Conservation (phyloP, 2,797 vertebrate species). For the Dendrocincla tyrannina region DNA sequence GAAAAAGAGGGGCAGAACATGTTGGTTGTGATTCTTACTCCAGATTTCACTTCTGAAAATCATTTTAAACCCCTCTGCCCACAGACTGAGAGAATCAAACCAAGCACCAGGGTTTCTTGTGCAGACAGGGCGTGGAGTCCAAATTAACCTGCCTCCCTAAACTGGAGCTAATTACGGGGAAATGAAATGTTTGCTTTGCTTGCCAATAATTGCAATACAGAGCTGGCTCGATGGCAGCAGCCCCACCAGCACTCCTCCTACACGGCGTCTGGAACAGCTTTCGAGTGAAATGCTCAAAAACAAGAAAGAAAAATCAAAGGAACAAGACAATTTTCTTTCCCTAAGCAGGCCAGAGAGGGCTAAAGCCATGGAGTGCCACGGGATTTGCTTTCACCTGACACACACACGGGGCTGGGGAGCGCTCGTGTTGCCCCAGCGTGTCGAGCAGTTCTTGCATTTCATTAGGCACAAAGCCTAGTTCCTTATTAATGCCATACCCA, state of each 20-base stretch:
- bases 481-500: conserved; percentile 49
- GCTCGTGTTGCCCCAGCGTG: neutral
- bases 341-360: neutral
- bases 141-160: conserved; percentile 62
- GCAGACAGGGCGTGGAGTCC: conserved; percentile 40
- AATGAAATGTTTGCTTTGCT: conserved; percentile 64
- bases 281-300: neutral
- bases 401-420: neutral
- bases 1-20: neutral
- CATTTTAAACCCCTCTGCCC: neutral
- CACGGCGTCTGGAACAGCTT: conserved; percentile 12
- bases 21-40: neutral
- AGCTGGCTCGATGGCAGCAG: conserved; percentile 29
- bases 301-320: conserved; percentile 16
- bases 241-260: conserved; percentile 13
- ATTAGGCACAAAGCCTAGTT: conserved; percentile 50
- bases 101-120: neutral
- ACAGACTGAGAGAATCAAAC: neutral
- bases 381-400: neutral
- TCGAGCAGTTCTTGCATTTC: neutral
- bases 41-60: neutral
- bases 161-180: conserved; percentile 61
- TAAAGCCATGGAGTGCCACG: neutral
- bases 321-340: neutral
- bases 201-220: conserved; percentile 48